Base-by-base conservation (phyloP, 1,140 invertebrate species). In the Triops cancriformis region DNA sequence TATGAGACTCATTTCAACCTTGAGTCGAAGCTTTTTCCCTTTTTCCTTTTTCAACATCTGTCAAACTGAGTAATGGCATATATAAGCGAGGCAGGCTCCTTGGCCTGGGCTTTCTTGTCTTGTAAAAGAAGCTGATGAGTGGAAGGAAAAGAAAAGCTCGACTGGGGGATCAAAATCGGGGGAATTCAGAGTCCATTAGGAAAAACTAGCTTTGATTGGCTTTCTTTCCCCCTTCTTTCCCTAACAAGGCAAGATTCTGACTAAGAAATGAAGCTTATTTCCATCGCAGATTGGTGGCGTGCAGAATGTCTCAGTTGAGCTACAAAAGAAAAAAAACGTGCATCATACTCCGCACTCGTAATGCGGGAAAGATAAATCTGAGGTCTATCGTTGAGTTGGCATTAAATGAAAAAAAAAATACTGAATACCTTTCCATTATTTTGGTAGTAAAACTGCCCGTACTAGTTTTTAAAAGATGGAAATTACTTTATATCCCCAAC, bases 1-100 rank as follows among this genome's bases (percentile, higher is more conserved):
- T 64, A 64, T 64, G 51, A 64, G 51, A 64, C 51, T 64, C 51
- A 64, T 64, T 64, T 64, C 51, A 64, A 64, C 51, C 51, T 64
- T 64, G 14, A 37, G 51, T 23, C 51, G 51, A 23, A 64, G 51
- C 51, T 64, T 64, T 64, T 64, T 18, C 51, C 18, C 6, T 23
- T 64, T 64, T 64, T 64, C 14, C 51, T 37, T 37, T 37, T 37
- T 37, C 31, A 37, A 37, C 51, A 64, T 64, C 51, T 64, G 51
- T 64, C 51, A 64, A 64, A 64, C 51, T 18, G 23, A 23, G 18
- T n/a, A 23, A 18, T 18, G 51, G 51, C 14, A 64, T 64, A 64
- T 64, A 64, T 64, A 64, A 23, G 51, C 31, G 31, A 37, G 31
- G 7, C 31, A 37, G 31, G 2, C 31, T 7, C 31, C 31, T 4